A percentile compares a stretch with the other conserved stretches of the same genome.
phyloP scores from a whole-genome alignment of 2,113 vertebrate species.

The Mobula birostris region DNA sequence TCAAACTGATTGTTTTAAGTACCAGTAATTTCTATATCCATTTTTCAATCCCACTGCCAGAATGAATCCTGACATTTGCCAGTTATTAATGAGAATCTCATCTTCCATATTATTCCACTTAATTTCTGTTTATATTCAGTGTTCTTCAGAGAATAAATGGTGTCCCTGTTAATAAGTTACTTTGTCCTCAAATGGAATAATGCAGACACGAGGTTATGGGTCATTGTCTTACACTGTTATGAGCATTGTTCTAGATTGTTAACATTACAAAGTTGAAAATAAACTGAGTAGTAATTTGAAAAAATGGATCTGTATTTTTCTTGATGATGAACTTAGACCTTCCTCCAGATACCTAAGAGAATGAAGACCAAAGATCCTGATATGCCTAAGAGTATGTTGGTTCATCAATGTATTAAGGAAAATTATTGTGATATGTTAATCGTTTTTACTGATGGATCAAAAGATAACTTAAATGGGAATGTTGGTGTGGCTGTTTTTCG shows the following conservation, averaged over 20 bases:
- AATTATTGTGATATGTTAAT: too few relatives aligned
- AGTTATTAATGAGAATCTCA: neutral
- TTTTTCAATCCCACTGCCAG: neutral
- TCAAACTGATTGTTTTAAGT: too few relatives aligned
- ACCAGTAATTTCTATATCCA: too few relatives aligned
- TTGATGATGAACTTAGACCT: neutral
- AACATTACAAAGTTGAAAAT: neutral
- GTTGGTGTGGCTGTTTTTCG: too few relatives aligned
- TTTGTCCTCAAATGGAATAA: constrained; percentile 13
- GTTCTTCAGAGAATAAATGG: neutral
- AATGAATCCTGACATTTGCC: neutral
- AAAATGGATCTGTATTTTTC: neutral
- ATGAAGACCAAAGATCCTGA: too few relatives aligned
- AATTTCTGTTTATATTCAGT: neutral
- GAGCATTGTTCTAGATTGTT: neutral
- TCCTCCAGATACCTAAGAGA: neutral
- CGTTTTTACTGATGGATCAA: too few relatives aligned
- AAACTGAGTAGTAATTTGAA: neutral
- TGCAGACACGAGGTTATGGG: neutral
- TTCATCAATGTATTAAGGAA: too few relatives aligned
- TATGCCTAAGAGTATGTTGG: too few relatives aligned
- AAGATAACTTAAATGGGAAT: too few relatives aligned
- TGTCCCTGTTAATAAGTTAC: constrained; percentile 6
- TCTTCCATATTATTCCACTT: neutral
- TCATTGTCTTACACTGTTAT: neutral